A percentile compares a stretch with the other conserved stretches of the same genome.
Evolutionary conservation across 1,140 invertebrate species (phyloP).

Genomic region (Drosophila repletoides): DNA sequence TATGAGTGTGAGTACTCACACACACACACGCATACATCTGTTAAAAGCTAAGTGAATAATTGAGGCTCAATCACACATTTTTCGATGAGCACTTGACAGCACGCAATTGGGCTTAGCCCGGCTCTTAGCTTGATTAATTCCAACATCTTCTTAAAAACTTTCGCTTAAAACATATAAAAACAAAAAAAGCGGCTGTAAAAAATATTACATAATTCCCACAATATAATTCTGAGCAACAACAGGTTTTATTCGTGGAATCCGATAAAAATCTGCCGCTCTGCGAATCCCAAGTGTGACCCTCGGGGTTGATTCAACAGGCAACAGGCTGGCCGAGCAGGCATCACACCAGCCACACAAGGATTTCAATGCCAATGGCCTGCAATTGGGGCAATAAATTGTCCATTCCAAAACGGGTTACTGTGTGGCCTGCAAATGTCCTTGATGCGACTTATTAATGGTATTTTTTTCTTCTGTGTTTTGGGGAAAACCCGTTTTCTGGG

Average conservation of each 20-base stretch:
- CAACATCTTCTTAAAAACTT: conserved; percentile 22
- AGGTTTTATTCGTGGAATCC: conserved; percentile 53
- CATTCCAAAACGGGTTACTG: conserved; percentile 54
- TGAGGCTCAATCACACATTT: conserved; percentile 42
- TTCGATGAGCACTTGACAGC: conserved; percentile 26
- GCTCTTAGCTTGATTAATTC: conserved; percentile 22
- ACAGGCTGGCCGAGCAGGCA: neutral
- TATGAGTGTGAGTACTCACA: no score
- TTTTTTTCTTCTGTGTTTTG: conserved; percentile 22
- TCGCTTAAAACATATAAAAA: no score
- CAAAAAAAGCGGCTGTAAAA: no score
- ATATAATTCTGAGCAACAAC: conserved; percentile 63
- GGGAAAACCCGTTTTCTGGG: conserved; percentile 58
- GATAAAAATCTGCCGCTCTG: conserved; percentile 27
- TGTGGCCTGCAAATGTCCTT: conserved; percentile 62
- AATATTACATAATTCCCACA: conserved; percentile 61
- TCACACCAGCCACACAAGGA: conserved; percentile 47
- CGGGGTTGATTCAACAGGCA: conserved; percentile 11
- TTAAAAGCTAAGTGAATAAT: conserved; percentile 50
- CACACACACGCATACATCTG: no score
- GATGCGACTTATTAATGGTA: conserved; percentile 70
- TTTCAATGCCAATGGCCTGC: conserved; percentile 76
- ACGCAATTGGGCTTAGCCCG: neutral
- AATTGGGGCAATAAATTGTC: conserved; percentile 67
- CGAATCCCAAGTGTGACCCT: conserved; percentile 53